Percentiles rank a stretch among this genome's conserved stretches.
These are phyloP conservation scores for Anthophora plumipes DNA, from an alignment of 2,888 invertebrate species.

Conservation along the genomic window DNA sequence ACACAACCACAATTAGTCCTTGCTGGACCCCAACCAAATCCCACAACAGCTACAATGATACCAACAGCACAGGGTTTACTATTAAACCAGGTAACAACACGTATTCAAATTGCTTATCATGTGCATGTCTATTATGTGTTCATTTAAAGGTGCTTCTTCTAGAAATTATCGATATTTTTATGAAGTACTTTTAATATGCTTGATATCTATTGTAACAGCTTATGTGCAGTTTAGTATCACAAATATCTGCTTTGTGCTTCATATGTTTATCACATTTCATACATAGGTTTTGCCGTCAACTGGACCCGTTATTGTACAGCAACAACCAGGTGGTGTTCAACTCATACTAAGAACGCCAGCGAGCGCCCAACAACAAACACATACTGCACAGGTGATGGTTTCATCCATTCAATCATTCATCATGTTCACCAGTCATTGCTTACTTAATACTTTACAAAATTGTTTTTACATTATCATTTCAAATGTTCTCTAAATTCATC, in stretches of 20 bases:
- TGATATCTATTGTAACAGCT: slow-evolving; percentile 60
- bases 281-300: slow-evolving; percentile 84
- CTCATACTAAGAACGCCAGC: slow-evolving; percentile 89
- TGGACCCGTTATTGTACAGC: slow-evolving; percentile 87
- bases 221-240: slow-evolving; percentile 63
- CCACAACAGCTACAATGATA: slow-evolving; percentile 83
- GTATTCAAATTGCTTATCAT: slow-evolving; percentile 27
- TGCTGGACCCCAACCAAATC: slow-evolving; percentile 83
- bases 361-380: slow-evolving; percentile 84
- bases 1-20: slow-evolving; percentile 84
- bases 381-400: slow-evolving; percentile 85
- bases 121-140: slow-evolving; percentile 57
- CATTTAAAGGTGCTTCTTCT: slow-evolving; percentile 45
- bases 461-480: slow-evolving; percentile 35
- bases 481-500: slow-evolving; percentile 36
- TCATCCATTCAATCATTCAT: slow-evolving; percentile 77
- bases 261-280: slow-evolving; percentile 80
- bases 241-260: slow-evolving; percentile 74
- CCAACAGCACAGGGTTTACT: slow-evolving; percentile 84
- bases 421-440: slow-evolving; percentile 66
- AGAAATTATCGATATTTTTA: slow-evolving; percentile 50
- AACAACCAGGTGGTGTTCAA: slow-evolving; percentile 89
- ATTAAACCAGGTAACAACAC: slow-evolving; percentile 82
- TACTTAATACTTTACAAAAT: slow-evolving; percentile 57
- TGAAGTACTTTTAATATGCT: slow-evolving; percentile 59